Base-by-base conservation (phyloP, 1,140 invertebrate genomes). In the Drosophila ambigua region DNA sequence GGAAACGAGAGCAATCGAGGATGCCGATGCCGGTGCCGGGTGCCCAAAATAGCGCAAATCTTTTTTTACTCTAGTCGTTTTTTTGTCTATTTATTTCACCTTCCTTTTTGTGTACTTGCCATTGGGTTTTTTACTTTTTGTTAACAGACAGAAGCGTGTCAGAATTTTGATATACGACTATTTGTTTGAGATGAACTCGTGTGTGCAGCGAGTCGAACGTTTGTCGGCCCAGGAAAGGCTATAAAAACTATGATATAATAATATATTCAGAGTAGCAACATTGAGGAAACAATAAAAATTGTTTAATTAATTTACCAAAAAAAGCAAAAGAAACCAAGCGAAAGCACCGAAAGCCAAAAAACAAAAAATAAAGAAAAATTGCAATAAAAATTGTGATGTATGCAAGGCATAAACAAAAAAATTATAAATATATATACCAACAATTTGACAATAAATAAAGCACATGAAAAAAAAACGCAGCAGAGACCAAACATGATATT, bases 281-380 rank as follows among this genome's bases (percentile, higher is more conserved):
- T 57, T 60, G 62, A 87, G 81, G 81, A 87, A 85, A 75, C 60
- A 77, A 75, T 85, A 85, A 85, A 85, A 85, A 85, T 59, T 82
- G 35, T 69, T 77, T 85, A 87, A 81, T 87, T 64, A 73, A 85
- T 67, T 51, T 78, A 79, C 44, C 74, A 69, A 71, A 69, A 72
- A 72, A 75, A 55, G 61, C 51, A 60, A 39, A 60, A 69, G 44
- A 63, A 65, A 26, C 66, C 57, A 72, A 73, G 55, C 63, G 44
- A 62, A 67, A 77, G 65, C 65, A 64, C 43, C 48, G 50, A 35
- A 11, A 39, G 8, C 49, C 64, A 74, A 66, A 72, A 68, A 41
- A 41, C 24, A 55, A 60, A 54, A 64, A 48, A 48, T 54, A 44
- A 68, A 44, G 31, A 23, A 20, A 73, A 71, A 78, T 41, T 79